Conservation (phyloP, 2,888 invertebrate species). For the Congeria kusceri region DNA sequence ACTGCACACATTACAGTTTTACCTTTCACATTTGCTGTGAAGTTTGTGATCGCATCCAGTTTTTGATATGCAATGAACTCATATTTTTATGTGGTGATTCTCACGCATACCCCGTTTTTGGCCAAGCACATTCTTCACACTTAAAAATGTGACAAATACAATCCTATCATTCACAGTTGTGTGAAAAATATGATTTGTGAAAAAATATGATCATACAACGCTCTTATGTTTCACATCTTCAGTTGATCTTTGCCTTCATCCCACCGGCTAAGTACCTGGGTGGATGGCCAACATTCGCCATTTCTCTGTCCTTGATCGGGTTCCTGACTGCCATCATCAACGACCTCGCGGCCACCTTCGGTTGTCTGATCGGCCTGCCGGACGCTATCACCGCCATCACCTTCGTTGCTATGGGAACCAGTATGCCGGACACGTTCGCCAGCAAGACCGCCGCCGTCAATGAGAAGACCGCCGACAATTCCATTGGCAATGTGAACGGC, state of each 20-base stretch:
- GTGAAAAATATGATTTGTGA: too few species aligned
- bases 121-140: too few species aligned
- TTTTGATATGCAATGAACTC: too few species aligned
- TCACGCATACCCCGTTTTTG: too few species aligned
- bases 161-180: too few species aligned
- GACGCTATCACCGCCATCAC: conserved; percentile 87
- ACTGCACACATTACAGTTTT: too few species aligned
- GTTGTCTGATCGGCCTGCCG: conserved; percentile 87
- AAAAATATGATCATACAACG: too few species aligned
- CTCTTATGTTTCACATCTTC: conserved; percentile 38
- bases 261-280: conserved; percentile 86
- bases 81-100: too few species aligned
- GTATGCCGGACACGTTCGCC: conserved; percentile 88
- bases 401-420: conserved; percentile 88
- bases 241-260: conserved; percentile 87
- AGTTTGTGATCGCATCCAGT: too few species aligned
- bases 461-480: conserved; percentile 88
- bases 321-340: conserved; percentile 88
- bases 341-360: conserved; percentile 88
- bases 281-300: conserved; percentile 88
- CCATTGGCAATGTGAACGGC: conserved; percentile 88
- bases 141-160: too few species aligned
- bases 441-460: conserved; percentile 87
- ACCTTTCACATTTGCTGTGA: too few species aligned
- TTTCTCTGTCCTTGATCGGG: conserved; percentile 87